phyloP scores from a whole-genome alignment of 2,797 vertebrate species.

The Steatocranus sp. region DNA sequence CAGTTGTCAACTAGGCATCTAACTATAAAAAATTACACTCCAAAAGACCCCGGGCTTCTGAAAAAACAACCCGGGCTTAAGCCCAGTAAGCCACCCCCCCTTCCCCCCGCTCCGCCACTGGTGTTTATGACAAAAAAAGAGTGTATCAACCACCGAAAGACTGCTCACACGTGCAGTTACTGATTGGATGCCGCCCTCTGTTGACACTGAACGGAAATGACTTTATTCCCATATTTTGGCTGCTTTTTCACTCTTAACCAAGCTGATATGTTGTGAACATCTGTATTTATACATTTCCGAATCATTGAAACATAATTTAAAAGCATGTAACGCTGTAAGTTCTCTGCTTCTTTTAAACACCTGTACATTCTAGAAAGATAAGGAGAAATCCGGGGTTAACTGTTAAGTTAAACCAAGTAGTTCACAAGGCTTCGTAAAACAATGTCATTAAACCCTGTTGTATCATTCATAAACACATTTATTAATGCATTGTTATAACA shows the following conservation, averaged over 20 bases:
- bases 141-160: neutral
- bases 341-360: neutral
- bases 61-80: too few relatives aligned
- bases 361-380: rapidly evolving
- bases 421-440: neutral
- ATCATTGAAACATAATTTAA: neutral
- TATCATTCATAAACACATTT: neutral
- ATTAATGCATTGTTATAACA: too few relatives aligned
- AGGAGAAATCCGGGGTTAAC: neutral
- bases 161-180: neutral
- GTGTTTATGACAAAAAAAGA: neutral
- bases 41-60: too few relatives aligned
- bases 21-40: too few relatives aligned
- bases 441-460: neutral
- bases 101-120: too few relatives aligned
- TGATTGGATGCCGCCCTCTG: neutral
- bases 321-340: neutral
- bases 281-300: neutral
- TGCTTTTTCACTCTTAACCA: neutral
- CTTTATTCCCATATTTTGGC: neutral
- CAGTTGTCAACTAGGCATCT: too few relatives aligned
- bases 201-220: neutral
- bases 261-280: neutral
- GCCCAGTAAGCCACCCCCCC: too few relatives aligned
- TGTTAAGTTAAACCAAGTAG: neutral